phyloP scores from a whole-genome alignment of 1,140 invertebrate genomes.

The Atta colombica region DNA sequence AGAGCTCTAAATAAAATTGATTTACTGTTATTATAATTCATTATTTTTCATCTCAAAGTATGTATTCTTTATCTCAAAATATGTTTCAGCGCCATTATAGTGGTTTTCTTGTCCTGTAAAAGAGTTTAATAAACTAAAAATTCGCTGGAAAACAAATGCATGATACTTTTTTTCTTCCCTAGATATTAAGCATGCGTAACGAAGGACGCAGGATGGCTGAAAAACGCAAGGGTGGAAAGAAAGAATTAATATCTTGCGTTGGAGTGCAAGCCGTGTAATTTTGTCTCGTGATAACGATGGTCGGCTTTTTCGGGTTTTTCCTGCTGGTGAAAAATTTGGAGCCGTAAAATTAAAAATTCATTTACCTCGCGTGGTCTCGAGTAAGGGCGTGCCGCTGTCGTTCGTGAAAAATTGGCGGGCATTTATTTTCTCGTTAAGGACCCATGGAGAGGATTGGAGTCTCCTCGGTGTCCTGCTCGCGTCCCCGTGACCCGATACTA shows the following conservation, averaged over 20 bases:
- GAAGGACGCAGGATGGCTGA: slow-evolving; percentile 15
- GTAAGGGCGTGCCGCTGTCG: slow-evolving; percentile 65
- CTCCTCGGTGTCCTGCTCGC: slow-evolving; percentile 51
- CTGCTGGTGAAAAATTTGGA: slow-evolving; percentile 58
- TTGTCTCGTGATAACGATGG: slow-evolving; percentile 57
- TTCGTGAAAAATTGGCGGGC: slow-evolving; percentile 72
- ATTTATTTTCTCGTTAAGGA: slow-evolving; percentile 81
- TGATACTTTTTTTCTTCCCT: slow-evolving; percentile 7
- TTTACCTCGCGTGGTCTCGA: slow-evolving; percentile 45
- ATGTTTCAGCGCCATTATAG: too few relatives aligned
- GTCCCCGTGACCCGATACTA: slow-evolving; percentile 72
- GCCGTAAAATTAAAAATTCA: slow-evolving; percentile 75
- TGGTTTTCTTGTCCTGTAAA: too few relatives aligned
- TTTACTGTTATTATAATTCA: too few relatives aligned
- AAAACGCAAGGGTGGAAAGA: slow-evolving; percentile 58
- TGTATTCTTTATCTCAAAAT: too few relatives aligned
- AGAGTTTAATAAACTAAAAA: background rate
- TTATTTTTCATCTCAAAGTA: too few relatives aligned
- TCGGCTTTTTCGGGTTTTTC: slow-evolving; percentile 63
- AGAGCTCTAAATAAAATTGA: too few relatives aligned
- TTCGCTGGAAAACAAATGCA: background rate
- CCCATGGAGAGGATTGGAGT: slow-evolving; percentile 41
- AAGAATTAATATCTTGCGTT: slow-evolving; percentile 71
- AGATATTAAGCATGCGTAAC: slow-evolving; percentile 52
- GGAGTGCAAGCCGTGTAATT: slow-evolving; percentile 62